Evolutionary conservation across 1,140 invertebrate species (phyloP).

Genomic region (Centruroides vittatus): DNA sequence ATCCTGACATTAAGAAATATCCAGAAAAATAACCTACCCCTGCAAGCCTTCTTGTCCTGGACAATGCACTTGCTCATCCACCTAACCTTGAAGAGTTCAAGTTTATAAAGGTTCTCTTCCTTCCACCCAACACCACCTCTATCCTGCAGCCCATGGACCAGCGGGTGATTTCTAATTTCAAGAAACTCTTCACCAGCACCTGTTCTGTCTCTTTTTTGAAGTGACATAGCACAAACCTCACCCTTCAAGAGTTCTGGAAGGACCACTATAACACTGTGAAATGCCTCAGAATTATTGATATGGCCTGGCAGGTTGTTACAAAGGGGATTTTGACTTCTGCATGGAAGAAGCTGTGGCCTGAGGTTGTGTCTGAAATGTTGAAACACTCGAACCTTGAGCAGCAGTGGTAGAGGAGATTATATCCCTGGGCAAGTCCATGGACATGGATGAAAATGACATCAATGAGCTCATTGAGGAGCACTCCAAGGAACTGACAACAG

Average conservation of each 20-base stretch:
- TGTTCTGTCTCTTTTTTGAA: too few relatives aligned
- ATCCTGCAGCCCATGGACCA: neutral
- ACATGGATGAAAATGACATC: conserved; percentile 21
- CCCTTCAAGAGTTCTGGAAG: neutral
- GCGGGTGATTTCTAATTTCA: neutral
- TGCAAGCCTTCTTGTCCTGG: too few relatives aligned
- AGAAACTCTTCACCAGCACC: too few relatives aligned
- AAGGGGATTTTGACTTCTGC: neutral
- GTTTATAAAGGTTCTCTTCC: neutral
- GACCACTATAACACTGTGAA: neutral
- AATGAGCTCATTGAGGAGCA: conserved; percentile 21
- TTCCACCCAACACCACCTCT: neutral
- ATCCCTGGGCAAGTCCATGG: neutral
- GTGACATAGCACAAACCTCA: neutral
- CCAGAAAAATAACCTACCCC: too few relatives aligned
- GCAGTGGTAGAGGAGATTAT: conserved; percentile 24
- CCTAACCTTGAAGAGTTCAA: neutral
- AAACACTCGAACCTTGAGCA: neutral
- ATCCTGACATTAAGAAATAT: too few relatives aligned
- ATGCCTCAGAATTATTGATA: neutral
- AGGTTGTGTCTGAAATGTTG: neutral
- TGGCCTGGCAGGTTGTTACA: neutral
- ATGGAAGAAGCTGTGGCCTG: neutral
- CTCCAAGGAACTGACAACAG: conserved; percentile 19
- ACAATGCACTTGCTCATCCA: too few relatives aligned